A percentile compares a stretch with the other conserved stretches of the same genome.
Conservation (phyloP, 2,113 vertebrate species). For the Pionites leucogaster region DNA sequence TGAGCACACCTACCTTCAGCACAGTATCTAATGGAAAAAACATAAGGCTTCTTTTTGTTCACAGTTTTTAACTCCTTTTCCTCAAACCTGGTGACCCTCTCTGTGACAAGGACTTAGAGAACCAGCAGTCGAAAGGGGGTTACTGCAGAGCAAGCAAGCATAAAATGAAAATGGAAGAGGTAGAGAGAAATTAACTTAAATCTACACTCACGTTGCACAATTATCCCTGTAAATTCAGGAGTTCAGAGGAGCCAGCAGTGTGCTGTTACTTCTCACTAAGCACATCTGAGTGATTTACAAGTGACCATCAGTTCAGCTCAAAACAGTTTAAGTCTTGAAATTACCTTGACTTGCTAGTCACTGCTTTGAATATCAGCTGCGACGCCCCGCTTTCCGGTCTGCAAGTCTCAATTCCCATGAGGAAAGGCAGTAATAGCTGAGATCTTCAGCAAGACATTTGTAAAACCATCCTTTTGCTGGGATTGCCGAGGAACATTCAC, state of each 20-base stretch:
- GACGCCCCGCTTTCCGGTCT: fast-evolving
- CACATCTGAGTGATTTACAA: background rate
- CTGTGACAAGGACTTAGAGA: background rate
- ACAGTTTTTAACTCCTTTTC: background rate
- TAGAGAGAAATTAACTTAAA: conserved; percentile 1
- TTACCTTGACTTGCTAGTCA: background rate
- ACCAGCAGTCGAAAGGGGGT: background rate
- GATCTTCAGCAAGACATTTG: background rate
- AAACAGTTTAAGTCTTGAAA: background rate
- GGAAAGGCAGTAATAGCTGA: background rate
- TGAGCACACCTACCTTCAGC: background rate
- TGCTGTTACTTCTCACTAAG: background rate
- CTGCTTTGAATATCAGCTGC: background rate
- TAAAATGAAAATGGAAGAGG: conserved; percentile 11
- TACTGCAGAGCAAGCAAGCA: background rate
- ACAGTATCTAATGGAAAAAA: background rate
- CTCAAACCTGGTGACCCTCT: background rate
- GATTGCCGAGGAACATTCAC: background rate
- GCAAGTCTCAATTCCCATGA: background rate
- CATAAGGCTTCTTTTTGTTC: background rate
- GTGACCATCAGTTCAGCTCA: background rate
- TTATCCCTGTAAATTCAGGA: conserved; percentile 5
- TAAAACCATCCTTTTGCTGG: background rate
- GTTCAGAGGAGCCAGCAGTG: background rate
- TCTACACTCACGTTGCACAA: background rate